phyloP scores from a whole-genome alignment of 1,140 invertebrate genomes.

The Hermatobates lingyangjiaoensis region DNA sequence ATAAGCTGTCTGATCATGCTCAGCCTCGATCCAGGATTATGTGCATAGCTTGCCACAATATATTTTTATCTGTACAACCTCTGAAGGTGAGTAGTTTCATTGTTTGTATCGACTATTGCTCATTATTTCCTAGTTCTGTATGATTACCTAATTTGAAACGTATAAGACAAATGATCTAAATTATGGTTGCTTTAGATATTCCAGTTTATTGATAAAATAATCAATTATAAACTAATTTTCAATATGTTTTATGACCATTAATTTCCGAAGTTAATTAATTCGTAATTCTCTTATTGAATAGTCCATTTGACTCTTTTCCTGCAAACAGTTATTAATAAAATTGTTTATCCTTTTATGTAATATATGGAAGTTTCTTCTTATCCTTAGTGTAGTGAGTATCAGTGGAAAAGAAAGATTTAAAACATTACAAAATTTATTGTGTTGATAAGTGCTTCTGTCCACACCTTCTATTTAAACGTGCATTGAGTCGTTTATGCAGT shows the following conservation, averaged over 20 bases:
- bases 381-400: too few relatives aligned
- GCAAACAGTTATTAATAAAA: too few relatives aligned
- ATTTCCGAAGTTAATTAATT: too few relatives aligned
- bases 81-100: not conserved
- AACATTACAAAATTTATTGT: too few relatives aligned
- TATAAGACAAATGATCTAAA: not conserved
- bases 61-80: not conserved
- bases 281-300: too few relatives aligned
- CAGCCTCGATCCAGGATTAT: not conserved
- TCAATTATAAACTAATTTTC: not conserved
- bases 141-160: not conserved
- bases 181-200: not conserved
- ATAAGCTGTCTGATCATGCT: not conserved
- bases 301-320: too few relatives aligned
- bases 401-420: too few relatives aligned
- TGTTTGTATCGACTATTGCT: not conserved
- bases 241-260: not conserved
- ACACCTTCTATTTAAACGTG: too few relatives aligned
- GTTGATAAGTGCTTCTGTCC: too few relatives aligned
- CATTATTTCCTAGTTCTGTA: not conserved
- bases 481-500: too few relatives aligned
- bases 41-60: not conserved
- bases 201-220: not conserved
- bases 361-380: too few relatives aligned
- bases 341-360: too few relatives aligned